Conservation (phyloP, 2,113 vertebrate species). For the Axis porcinus region DNA sequence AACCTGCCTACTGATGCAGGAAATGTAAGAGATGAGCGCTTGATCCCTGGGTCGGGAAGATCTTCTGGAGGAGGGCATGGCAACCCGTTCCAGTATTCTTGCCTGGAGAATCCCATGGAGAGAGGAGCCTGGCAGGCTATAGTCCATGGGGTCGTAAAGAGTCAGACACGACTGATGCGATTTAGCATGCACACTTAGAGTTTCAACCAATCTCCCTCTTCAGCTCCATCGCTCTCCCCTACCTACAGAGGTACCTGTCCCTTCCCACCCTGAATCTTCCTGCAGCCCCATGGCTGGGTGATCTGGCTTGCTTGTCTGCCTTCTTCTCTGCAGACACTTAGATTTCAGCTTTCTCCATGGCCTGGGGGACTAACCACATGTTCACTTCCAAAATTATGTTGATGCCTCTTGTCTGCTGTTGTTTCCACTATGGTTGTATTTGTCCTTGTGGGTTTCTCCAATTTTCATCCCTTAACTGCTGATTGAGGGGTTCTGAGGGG, state of each 20-base stretch:
- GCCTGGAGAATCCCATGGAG: background rate
- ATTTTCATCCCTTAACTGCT: background rate
- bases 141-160: background rate
- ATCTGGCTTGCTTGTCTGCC: background rate
- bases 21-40: background rate
- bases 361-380: background rate
- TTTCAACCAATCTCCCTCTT: background rate
- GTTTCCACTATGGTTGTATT: background rate
- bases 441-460: background rate
- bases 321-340: background rate
- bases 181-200: background rate
- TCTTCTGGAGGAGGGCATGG: background rate
- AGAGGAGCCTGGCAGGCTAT: background rate
- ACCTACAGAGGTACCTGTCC: background rate
- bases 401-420: background rate
- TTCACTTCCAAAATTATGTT: background rate
- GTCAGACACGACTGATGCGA: background rate
- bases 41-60: background rate
- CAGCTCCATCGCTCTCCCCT: background rate
- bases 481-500: background rate
- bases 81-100: background rate
- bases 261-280: background rate
- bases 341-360: background rate
- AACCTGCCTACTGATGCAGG: background rate
- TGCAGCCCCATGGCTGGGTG: background rate